phyloP scores from a whole-genome alignment of 2,888 invertebrate species.

The Lacanobia oleracea region DNA sequence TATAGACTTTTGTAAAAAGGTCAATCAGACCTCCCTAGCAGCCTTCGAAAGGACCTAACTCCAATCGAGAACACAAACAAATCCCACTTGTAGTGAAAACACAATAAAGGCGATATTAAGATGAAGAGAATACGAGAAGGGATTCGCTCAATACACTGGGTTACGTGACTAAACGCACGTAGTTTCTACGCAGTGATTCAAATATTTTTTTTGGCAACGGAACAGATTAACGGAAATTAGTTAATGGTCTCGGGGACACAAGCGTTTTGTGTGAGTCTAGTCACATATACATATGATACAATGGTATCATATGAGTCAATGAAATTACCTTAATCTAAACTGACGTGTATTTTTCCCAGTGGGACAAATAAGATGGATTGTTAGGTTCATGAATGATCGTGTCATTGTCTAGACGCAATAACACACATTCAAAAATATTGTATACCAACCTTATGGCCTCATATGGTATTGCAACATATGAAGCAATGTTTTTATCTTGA shows the following conservation, averaged over 20 bases:
- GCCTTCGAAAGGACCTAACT: slow-evolving; percentile 29
- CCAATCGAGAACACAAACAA: background rate
- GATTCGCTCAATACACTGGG: slow-evolving; percentile 45
- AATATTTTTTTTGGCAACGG: slow-evolving; percentile 50
- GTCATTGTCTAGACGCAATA: background rate
- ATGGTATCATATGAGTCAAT: background rate
- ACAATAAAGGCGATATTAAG: slow-evolving; percentile 35
- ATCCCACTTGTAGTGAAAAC: background rate
- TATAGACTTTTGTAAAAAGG: slow-evolving; percentile 48
- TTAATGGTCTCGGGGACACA: slow-evolving; percentile 20
- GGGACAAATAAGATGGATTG: background rate
- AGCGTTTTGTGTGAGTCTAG: background rate
- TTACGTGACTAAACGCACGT: slow-evolving; percentile 66
- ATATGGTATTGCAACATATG: slow-evolving; percentile 19
- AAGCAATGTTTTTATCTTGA: background rate
- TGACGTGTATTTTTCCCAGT: background rate
- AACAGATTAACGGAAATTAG: slow-evolving; percentile 10
- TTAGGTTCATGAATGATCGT: slow-evolving; percentile 5
- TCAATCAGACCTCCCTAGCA: slow-evolving; percentile 17
- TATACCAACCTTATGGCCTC: background rate
- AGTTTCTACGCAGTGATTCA: slow-evolving; percentile 44
- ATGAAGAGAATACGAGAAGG: slow-evolving; percentile 29
- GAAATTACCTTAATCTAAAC: background rate
- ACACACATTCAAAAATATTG: background rate
- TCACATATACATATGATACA: background rate